Conservation (phyloP, 2,113 vertebrate species). For the Mobula hypostoma region DNA sequence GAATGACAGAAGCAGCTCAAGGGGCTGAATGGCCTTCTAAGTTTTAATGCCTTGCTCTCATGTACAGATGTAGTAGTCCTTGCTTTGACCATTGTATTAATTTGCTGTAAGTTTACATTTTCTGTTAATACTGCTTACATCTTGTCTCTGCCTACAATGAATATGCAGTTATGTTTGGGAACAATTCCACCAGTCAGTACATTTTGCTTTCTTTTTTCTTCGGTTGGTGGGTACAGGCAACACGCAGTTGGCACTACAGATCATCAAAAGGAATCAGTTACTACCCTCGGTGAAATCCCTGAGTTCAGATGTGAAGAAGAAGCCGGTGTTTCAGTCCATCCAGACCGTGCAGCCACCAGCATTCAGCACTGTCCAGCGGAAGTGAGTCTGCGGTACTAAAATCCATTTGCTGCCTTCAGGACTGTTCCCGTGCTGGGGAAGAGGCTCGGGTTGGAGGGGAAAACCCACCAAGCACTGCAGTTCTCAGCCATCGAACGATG, state of each 20-base stretch:
- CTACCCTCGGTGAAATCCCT: slow-evolving; percentile 72
- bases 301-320: slow-evolving; percentile 75
- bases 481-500: background rate
- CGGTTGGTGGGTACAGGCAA: slow-evolving; percentile 63
- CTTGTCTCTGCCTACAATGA: background rate
- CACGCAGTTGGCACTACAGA: slow-evolving; percentile 93
- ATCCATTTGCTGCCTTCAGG: background rate
- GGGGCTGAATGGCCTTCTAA: background rate
- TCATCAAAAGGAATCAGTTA: slow-evolving; percentile 97
- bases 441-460: background rate
- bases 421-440: background rate
- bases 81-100: background rate
- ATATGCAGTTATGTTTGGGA: background rate
- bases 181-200: background rate
- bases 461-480: background rate
- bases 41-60: background rate
- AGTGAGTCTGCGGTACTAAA: slow-evolving; percentile 55
- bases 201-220: background rate
- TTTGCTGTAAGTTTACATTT: background rate
- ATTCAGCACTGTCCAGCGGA: slow-evolving; percentile 85
- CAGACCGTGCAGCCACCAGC: slow-evolving; percentile 80
- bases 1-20: background rate
- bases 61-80: background rate
- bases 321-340: slow-evolving; percentile 63
- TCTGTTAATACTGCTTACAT: background rate